Evolutionary conservation across 2,888 invertebrate genomes (phyloP).

Genomic region (Entomobrya proxima): DNA sequence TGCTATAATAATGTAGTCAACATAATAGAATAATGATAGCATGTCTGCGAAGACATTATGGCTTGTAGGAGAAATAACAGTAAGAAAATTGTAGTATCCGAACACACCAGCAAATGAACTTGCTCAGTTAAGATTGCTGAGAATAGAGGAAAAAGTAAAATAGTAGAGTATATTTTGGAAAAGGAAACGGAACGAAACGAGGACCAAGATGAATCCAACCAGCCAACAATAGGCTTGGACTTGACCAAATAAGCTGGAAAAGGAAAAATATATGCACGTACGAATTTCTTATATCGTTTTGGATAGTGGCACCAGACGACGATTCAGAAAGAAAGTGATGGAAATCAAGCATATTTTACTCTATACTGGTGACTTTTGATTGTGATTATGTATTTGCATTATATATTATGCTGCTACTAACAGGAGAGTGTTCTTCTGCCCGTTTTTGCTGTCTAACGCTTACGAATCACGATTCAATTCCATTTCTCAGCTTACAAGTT

Average conservation of each 20-base stretch:
- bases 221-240: background rate
- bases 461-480: conserved; percentile 45
- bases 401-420: background rate
- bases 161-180: background rate
- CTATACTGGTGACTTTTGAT: background rate
- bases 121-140: background rate
- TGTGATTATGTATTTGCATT: background rate
- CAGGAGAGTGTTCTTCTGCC: no score
- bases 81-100: background rate
- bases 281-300: background rate
- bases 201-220: background rate
- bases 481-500: conserved; percentile 52
- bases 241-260: background rate
- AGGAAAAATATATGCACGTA: background rate
- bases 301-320: background rate
- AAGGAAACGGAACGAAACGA: background rate
- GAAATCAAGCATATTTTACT: conserved; percentile 14
- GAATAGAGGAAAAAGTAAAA: background rate
- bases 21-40: background rate
- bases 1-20: background rate
- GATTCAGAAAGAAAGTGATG: background rate
- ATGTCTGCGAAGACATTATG: conserved; percentile 6
- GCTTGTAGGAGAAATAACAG: background rate
- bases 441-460: background rate
- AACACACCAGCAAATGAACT: background rate